A percentile compares a stretch with the other conserved stretches of the same genome.
Conservation (phyloP, 2,797 vertebrate genomes). For the Nyctibius grandis region DNA sequence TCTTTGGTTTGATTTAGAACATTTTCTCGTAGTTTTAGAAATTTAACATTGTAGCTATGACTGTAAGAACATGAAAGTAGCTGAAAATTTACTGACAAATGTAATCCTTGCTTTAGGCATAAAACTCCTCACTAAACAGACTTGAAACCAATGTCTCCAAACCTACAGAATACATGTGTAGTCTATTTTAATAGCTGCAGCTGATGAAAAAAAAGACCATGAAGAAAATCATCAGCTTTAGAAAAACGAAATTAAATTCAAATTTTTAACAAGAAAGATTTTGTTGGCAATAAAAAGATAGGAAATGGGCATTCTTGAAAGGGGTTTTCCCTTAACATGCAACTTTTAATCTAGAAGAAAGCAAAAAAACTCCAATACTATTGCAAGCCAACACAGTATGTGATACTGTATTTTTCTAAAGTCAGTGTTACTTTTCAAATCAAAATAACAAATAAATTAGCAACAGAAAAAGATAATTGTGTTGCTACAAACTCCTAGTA, state of each 20-base stretch:
- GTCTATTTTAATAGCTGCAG: not conserved
- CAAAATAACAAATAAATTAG: not conserved
- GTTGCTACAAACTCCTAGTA: not conserved
- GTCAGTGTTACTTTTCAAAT: not conserved
- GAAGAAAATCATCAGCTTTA: not conserved
- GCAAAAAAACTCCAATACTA: not conserved
- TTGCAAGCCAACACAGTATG: not conserved
- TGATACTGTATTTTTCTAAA: not conserved
- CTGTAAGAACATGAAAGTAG: not conserved
- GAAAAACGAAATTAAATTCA: not conserved
- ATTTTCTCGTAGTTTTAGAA: not conserved
- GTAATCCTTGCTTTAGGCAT: not conserved
- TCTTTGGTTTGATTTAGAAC: not conserved
- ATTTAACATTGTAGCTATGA: not conserved
- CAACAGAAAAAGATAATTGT: not conserved
- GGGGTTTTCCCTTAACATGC: not conserved
- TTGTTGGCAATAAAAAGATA: not conserved
- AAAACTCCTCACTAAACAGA: not conserved
- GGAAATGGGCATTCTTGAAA: not conserved
- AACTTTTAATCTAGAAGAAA: not conserved
- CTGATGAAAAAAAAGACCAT: not conserved
- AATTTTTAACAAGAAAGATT: not conserved
- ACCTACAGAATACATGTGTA: not conserved
- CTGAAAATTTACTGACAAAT: slow-evolving; percentile 9
- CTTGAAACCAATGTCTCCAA: not conserved